Evolutionary conservation across 2,888 invertebrate genomes (phyloP).

Genomic region (Drosophila eohydei): DNA sequence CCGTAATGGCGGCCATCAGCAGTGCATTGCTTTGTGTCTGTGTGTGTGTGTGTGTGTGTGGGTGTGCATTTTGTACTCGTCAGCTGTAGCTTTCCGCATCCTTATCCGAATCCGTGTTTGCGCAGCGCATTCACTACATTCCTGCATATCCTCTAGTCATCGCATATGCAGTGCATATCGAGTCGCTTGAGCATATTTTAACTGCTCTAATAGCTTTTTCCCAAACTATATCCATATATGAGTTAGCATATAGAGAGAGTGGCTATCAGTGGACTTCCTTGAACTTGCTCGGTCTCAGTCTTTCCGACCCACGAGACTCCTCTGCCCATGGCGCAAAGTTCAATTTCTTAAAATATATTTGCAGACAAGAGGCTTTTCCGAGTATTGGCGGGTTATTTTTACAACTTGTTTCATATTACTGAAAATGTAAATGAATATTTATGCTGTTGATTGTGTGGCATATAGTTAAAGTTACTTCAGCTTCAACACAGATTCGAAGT

Average conservation of each 20-base stretch:
- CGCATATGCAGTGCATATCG: background rate
- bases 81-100: slow-evolving; percentile 7
- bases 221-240: background rate
- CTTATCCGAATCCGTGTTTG: slow-evolving; percentile 23
- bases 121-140: slow-evolving; percentile 16
- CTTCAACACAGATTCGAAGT: too few species aligned
- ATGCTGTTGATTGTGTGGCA: too few species aligned
- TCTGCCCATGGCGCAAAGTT: background rate
- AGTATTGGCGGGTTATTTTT: background rate
- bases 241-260: background rate
- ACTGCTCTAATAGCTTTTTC: background rate
- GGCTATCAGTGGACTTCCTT: background rate
- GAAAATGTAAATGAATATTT: too few species aligned
- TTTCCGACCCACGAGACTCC: background rate
- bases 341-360: background rate
- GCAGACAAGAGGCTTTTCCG: background rate
- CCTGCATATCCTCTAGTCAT: slow-evolving; percentile 12
- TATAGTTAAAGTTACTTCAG: too few species aligned
- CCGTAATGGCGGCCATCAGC: slow-evolving; percentile 36
- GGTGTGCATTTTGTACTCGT: slow-evolving; percentile 1
- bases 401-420: background rate
- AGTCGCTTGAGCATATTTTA: background rate
- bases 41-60: background rate
- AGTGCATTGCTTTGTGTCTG: slow-evolving; percentile 12
- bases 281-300: background rate